A percentile compares a stretch with the other conserved stretches of the same genome.
phyloP scores from a whole-genome alignment of 2,888 invertebrate genomes.

The Romanomermis culicivorax region DNA sequence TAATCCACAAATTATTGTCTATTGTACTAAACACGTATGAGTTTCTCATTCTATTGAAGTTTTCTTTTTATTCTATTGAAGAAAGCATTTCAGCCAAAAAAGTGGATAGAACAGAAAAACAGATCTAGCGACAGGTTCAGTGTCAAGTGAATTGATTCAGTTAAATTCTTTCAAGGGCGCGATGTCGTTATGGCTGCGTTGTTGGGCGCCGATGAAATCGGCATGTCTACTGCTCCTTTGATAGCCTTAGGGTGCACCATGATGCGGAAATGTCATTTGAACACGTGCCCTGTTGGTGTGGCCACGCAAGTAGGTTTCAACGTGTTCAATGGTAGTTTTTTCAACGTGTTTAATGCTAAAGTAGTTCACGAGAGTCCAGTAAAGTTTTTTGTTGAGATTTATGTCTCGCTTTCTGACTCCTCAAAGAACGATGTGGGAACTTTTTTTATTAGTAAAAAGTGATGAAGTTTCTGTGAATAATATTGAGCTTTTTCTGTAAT shows the following conservation, averaged over 20 bases:
- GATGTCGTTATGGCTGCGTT: conserved; percentile 87
- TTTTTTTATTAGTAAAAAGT: neutral
- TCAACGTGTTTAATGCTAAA: neutral
- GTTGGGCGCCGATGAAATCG: conserved; percentile 92
- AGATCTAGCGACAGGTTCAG: no score
- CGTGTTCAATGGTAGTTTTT: neutral
- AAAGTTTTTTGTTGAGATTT: no score
- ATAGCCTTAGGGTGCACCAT: conserved; percentile 96
- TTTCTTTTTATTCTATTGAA: no score
- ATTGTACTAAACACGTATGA: neutral
- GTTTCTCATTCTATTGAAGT: no score
- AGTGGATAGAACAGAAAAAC: no score
- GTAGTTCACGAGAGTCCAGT: no score
- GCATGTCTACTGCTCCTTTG: conserved; percentile 90
- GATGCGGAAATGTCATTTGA: conserved; percentile 98
- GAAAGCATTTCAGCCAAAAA: no score
- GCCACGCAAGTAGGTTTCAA: conserved; percentile 52
- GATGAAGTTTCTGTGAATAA: neutral
- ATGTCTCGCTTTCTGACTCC: neutral
- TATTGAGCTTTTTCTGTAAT: neutral
- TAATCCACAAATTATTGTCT: no score
- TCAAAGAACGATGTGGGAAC: neutral
- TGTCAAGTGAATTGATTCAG: no score
- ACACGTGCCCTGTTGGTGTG: conserved; percentile 95
- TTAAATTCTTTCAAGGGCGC: no score